phyloP scores from a whole-genome alignment of 2,888 invertebrate genomes.

The Lycocerus yunnanus region DNA sequence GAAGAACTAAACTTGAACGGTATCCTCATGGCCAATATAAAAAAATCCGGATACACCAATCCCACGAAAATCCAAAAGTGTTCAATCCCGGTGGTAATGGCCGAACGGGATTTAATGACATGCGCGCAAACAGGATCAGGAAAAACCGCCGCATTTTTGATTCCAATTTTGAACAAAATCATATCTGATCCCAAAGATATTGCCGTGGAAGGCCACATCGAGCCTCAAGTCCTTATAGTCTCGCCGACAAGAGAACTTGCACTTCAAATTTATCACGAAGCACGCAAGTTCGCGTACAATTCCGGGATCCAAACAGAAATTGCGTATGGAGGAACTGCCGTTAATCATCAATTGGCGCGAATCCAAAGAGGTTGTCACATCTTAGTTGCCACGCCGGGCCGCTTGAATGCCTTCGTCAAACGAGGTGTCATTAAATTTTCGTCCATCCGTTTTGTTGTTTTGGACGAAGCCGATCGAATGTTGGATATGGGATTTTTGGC shows the following conservation, averaged over 20 bases:
- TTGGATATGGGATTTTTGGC: constrained; percentile 74
- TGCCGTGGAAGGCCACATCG: too few relatives aligned
- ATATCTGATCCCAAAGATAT: too few relatives aligned
- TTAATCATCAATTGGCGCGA: constrained; percentile 65
- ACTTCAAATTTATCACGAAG: constrained; percentile 85
- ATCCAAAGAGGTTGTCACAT: constrained; percentile 69
- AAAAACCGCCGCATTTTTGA: constrained; percentile 93
- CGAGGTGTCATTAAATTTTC: constrained; percentile 61
- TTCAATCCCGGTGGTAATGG: constrained; percentile 81
- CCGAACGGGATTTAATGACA: constrained; percentile 89
- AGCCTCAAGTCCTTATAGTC: constrained; percentile 84
- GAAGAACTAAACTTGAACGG: constrained; percentile 70
- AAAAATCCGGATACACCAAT: constrained; percentile 75
- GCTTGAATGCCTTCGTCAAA: constrained; percentile 68
- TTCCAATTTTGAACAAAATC: constrained; percentile 83
- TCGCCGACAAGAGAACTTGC: constrained; percentile 93
- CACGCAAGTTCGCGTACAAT: constrained; percentile 77
- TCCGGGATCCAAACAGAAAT: constrained; percentile 76
- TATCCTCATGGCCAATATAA: constrained; percentile 76
- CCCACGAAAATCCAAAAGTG: constrained; percentile 96
- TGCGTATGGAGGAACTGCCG: constrained; percentile 86
- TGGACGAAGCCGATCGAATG: constrained; percentile 85
- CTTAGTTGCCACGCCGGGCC: constrained; percentile 74
- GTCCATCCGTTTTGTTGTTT: constrained; percentile 66
- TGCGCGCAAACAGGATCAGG: constrained; percentile 99